Evolutionary conservation across 2,888 invertebrate species (phyloP), one percentile per base, ranked within the genome.

Genomic region (Stenodema calcarata): DNA sequence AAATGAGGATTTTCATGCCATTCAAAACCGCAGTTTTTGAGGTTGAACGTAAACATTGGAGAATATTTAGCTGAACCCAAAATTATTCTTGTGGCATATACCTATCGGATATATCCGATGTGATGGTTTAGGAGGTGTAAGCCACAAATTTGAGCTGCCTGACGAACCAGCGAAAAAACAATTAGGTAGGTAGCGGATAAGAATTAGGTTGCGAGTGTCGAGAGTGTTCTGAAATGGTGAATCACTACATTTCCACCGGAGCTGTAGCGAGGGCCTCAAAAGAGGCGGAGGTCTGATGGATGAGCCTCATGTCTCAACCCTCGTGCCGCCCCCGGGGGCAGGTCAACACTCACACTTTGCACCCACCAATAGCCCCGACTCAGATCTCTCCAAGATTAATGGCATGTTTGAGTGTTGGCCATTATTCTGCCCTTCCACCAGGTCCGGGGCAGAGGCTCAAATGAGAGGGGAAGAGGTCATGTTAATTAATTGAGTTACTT

Each of bases 401-500:
- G 83, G 83, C 70, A 44, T 73, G 83, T 83, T 83, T 83, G 83
- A 83, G 83, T 73, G 83, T 83, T 70, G 83, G 70, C 83, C 44
- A 83, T 83, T 83, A 47, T 83, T 83, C 83, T 83, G 83, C 70
- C 82, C 83, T 70, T 70, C 50, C 83, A 42, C 70, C 69, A 1
- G 3, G 69, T 62, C 23, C 69, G 83, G 14, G 42, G 47, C 28
- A 62, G 62, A 79, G 18, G 47, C 47, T 23, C 76, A n/a, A 76
- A 41, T 41, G 42, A 42, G 42, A 12, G 35, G 23, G 23, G 78
- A 35, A 44, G 28, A 44, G 44, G 73, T 35, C 9, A 47, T 70
- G 73, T 83, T 83, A 83, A 83, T 83, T 83, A 83, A 83, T 83
- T 83, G 83, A 83, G 73, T 73, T 83, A 69, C 83, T 54, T 54